Evolutionary conservation across 2,797 vertebrate genomes (phyloP).

Genomic region (Phyllotis vaccarum): DNA sequence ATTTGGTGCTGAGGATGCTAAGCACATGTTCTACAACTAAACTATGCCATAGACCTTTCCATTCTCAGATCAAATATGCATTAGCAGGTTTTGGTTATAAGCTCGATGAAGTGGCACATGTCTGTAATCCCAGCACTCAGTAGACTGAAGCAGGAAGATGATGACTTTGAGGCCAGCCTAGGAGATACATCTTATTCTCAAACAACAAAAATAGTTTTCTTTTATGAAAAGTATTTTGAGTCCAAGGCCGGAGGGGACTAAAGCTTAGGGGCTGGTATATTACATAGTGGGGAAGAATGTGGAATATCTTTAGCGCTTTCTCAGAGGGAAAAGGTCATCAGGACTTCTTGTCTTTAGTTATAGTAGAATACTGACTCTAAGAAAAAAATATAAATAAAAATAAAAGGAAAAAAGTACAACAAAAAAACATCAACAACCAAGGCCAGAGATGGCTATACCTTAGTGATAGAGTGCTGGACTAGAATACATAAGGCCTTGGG

Average conservation of each 20-base stretch:
- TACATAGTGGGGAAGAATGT: background rate
- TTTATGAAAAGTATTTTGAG: background rate
- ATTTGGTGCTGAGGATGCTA: background rate
- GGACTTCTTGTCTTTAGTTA: conserved; percentile 37
- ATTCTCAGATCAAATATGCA: background rate
- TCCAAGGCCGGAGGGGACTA: background rate
- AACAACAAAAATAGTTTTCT: background rate
- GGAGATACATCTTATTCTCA: background rate
- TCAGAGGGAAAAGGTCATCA: background rate
- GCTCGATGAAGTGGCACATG: background rate
- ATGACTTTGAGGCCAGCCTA: background rate
- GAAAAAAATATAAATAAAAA: conserved; percentile 48
- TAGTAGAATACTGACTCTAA: background rate
- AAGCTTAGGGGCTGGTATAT: background rate
- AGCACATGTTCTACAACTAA: background rate
- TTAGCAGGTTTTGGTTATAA: background rate
- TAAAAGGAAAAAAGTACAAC: background rate
- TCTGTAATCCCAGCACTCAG: background rate
- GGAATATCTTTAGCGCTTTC: background rate
- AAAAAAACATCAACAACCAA: background rate
- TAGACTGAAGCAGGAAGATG: background rate
- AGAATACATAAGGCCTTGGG: background rate
- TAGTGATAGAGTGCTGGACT: background rate
- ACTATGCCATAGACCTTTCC: background rate
- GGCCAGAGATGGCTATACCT: background rate